A percentile compares a stretch with the other conserved stretches of the same genome.
Evolutionary conservation across 23 tunicate genomes (phyloP).

Genomic region (Halocynthia aurantium): DNA sequence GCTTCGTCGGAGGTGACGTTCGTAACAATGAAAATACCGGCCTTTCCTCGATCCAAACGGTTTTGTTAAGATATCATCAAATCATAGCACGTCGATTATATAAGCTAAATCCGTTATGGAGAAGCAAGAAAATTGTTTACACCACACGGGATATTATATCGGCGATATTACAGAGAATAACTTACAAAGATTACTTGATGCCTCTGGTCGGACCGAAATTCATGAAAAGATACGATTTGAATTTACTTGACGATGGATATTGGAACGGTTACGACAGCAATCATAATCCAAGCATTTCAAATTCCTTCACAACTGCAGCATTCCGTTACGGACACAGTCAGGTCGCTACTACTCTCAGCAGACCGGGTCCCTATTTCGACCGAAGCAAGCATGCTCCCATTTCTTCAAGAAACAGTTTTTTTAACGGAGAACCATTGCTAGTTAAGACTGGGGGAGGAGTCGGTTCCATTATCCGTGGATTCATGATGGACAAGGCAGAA

Average conservation of each 20-base stretch:
- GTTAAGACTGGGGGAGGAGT: constrained; percentile 38
- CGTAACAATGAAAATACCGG: constrained; percentile 78
- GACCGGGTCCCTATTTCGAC: constrained; percentile 48
- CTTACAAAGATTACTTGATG: constrained; percentile 75
- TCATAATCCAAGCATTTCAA: constrained; percentile 54
- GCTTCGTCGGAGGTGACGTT: constrained; percentile 77
- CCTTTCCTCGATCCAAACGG: constrained; percentile 64
- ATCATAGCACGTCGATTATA: constrained; percentile 34
- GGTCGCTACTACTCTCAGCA: constrained; percentile 20
- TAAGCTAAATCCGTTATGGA: constrained; percentile 51
- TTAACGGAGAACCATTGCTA: constrained; percentile 46
- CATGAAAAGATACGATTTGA: constrained; percentile 47
- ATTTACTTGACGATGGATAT: constrained; percentile 31
- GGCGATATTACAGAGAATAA: constrained; percentile 53
- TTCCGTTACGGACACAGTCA: constrained; percentile 78
- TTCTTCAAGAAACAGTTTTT: constrained; percentile 28
- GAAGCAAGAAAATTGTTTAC: constrained; percentile 30
- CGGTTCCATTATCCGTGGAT: constrained; percentile 63
- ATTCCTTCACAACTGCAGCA: constrained; percentile 83
- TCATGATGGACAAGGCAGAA: constrained; percentile 47
- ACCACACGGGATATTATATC: constrained; percentile 50
- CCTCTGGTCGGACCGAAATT: constrained; percentile 39
- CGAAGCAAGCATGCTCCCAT: constrained; percentile 14
- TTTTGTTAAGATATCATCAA: constrained; percentile 68
- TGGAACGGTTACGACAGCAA: constrained; percentile 76